Evolutionary conservation across 2,797 vertebrate genomes (phyloP).

Genomic region (Alectoris magna): DNA sequence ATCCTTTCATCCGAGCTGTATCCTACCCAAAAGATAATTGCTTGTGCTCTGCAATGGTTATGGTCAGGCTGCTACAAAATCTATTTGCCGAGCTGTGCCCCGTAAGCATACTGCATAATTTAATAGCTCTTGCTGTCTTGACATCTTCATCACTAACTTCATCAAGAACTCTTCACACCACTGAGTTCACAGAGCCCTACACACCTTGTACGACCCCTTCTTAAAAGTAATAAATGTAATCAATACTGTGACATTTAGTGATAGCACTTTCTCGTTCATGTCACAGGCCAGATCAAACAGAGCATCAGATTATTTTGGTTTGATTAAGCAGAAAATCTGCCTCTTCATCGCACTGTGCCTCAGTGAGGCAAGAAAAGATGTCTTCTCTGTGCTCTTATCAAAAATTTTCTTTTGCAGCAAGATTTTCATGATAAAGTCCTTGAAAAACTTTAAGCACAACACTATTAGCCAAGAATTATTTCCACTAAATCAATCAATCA

Average conservation of each 20-base stretch:
- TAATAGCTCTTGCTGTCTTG: neutral
- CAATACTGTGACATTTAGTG: constrained; percentile 60
- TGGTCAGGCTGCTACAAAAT: neutral
- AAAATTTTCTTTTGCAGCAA: neutral
- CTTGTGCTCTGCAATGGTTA: neutral
- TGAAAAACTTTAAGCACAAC: neutral
- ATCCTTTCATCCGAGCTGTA: neutral
- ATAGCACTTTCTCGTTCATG: constrained; percentile 18
- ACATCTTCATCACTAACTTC: constrained; percentile 28
- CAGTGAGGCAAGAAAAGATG: neutral
- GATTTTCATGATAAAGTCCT: neutral
- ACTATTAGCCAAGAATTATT: neutral
- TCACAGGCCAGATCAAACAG: constrained; percentile 33
- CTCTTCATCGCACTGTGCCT: neutral
- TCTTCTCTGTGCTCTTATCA: neutral
- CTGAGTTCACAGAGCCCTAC: constrained; percentile 49
- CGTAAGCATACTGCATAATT: neutral
- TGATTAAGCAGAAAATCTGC: constrained; percentile 38
- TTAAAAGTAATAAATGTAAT: constrained; percentile 55
- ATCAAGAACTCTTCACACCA: constrained; percentile 36
- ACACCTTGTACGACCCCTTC: constrained; percentile 39
- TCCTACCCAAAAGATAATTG: neutral
- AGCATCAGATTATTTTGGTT: constrained; percentile 33
- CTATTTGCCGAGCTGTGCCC: neutral
- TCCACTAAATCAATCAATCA: neutral